Evolutionary conservation across 2,888 invertebrate species (phyloP), one percentile per base, ranked within the genome.

Genomic region (Eilema depressum): DNA sequence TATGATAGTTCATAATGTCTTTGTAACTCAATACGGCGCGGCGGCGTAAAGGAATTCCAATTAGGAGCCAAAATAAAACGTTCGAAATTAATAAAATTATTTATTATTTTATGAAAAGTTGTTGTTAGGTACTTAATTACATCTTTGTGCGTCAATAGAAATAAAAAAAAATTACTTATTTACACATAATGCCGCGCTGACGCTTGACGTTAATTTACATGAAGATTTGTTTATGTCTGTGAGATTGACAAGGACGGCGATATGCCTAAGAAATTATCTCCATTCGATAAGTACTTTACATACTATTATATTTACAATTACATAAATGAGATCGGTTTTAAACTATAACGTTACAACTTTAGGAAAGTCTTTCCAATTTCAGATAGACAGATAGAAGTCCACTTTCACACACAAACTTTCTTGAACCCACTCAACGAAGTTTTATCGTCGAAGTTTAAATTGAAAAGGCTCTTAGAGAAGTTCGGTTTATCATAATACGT

Each of bases 281-380:
- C 28, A 37, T 47, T 7, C 57, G 59, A 5, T 47, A 20, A 17
- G 20, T 23, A 53, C 3, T 20, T 3, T 63, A 28, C n/a, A 14
- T 26, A 53, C 17, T 33, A 10, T 53, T 11, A 47, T 66, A 66
- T 56, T 66, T 57, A 66, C 56, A 66, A 25, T 72, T 83, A 85
- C 78, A 83, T 77, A 79, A 76, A 81, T 89, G 91, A 90, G 90
- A 90, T 90, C 90, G 89, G 87, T 81, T 73, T 62, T 83, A 81
- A 67, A 78, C 70, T 75, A 68, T 57, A 33, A 61, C 68, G 53
- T 53, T 20, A 69, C 69, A 61, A 65, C 2, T 62, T 26, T 30
- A 57, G 57, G 57, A 63, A 59, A 57, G 28, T 56, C 53, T 20
- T 28, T 61, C 11, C 20, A 33, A 30, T 61, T 11, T 61, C 2